phyloP scores from a whole-genome alignment of 2,888 invertebrate genomes.

The Emmelina monodactyla region DNA sequence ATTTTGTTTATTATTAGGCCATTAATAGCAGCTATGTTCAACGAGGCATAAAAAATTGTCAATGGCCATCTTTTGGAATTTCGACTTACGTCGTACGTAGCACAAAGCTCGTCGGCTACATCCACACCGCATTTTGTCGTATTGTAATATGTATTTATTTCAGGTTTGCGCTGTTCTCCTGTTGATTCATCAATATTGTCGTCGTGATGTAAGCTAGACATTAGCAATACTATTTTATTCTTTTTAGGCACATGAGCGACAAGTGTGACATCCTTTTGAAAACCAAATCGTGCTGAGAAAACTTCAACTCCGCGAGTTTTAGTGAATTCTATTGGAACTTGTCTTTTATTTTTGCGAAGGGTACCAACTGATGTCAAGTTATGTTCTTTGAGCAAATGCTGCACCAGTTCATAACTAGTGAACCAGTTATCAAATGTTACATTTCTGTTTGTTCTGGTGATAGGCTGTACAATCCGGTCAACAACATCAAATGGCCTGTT shows the following conservation, averaged over 20 bases:
- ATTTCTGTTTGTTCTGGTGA: slow-evolving; percentile 8
- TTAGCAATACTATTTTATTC: slow-evolving; percentile 1
- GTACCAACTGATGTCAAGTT: slow-evolving; percentile 3
- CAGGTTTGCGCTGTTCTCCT: not conserved
- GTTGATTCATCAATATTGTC: not conserved
- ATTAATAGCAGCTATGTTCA: slow-evolving; percentile 8
- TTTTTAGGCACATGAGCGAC: not conserved
- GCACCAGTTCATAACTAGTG: slow-evolving; percentile 4
- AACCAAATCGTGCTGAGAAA: not conserved
- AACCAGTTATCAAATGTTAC: slow-evolving; percentile 10
- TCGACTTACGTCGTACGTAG: slow-evolving; percentile 14
- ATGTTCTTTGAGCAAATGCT: slow-evolving; percentile 1
- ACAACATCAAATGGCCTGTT: slow-evolving; percentile 13
- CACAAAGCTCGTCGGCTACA: slow-evolving; percentile 17
- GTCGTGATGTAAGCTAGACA: not conserved
- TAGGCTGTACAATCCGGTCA: slow-evolving; percentile 9
- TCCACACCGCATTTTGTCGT: slow-evolving; percentile 18
- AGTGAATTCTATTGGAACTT: not conserved
- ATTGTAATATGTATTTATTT: slow-evolving; percentile 18
- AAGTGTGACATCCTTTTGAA: not conserved
- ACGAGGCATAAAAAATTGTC: slow-evolving; percentile 11
- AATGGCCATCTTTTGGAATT: slow-evolving; percentile 16
- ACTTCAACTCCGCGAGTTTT: not conserved
- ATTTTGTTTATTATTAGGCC: not conserved
- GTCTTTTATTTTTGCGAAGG: slow-evolving; percentile 2